phyloP scores from a whole-genome alignment of 2,113 vertebrate species.

The Orcinus orca region DNA sequence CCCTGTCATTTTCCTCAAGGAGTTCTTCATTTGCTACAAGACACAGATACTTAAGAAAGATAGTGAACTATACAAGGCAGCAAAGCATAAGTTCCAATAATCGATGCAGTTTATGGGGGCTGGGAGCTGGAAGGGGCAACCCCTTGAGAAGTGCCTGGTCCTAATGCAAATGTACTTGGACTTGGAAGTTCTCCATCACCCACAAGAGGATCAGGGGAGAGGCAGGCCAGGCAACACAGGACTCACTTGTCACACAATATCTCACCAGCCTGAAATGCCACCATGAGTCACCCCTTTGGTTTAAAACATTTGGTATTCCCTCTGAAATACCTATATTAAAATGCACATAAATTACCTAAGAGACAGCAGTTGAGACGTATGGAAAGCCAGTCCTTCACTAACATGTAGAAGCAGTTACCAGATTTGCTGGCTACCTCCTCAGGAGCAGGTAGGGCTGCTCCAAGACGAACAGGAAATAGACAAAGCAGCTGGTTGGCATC shows the following conservation, averaged over 20 bases:
- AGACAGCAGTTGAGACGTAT: neutral
- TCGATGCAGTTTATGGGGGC: neutral
- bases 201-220: neutral
- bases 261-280: conserved; percentile 46
- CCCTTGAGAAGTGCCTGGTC: conserved; percentile 3
- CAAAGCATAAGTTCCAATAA: neutral
- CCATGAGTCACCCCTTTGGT: conserved; percentile 49
- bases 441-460: neutral
- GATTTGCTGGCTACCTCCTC: neutral
- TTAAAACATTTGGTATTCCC: conserved; percentile 12
- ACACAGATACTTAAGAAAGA: neutral
- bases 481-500: neutral
- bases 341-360: neutral
- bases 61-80: neutral
- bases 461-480: neutral
- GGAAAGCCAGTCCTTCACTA: neutral
- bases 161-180: neutral
- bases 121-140: neutral
- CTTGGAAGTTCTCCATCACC: neutral
- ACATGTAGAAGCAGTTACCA: neutral
- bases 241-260: conserved; percentile 43
- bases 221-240: neutral
- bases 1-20: neutral
- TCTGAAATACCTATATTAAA: neutral
- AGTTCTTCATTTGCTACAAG: neutral